Percentiles rank a stretch among this genome's conserved stretches.
phyloP scores from a whole-genome alignment of 1,140 invertebrate species.

The Drosophila carrolli region DNA sequence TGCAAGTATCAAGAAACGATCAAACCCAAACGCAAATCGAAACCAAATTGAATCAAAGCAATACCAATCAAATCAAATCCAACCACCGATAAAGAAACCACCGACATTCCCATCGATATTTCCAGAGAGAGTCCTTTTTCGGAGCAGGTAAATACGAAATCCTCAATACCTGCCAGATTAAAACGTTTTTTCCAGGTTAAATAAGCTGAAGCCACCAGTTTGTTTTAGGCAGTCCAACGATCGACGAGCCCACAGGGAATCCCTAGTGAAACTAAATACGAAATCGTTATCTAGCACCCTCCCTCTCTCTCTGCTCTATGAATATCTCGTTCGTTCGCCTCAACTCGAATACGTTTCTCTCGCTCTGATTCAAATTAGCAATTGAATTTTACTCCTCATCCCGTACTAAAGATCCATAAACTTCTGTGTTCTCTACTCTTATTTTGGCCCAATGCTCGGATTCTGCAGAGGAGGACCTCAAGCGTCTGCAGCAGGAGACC shows the following conservation, averaged over 20 bases:
- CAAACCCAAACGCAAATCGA: slow-evolving; percentile 11
- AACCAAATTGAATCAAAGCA: slow-evolving; percentile 15
- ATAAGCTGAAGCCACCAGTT: neutral
- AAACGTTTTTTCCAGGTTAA: slow-evolving; percentile 37
- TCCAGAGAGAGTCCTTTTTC: slow-evolving; percentile 18
- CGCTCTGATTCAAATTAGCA: slow-evolving; percentile 25
- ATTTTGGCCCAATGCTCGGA: slow-evolving; percentile 44
- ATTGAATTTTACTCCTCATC: neutral
- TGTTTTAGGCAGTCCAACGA: neutral
- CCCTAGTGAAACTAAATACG: neutral
- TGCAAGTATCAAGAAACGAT: slow-evolving; percentile 21
- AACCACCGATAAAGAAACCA: slow-evolving; percentile 28
- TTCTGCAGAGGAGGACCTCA: slow-evolving; percentile 94
- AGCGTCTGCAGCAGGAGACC: slow-evolving; percentile 90
- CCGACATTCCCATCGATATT: slow-evolving; percentile 23
- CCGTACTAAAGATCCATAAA: slow-evolving; percentile 36
- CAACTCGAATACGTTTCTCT: slow-evolving; percentile 33
- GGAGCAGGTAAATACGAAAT: slow-evolving; percentile 68
- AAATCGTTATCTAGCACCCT: neutral
- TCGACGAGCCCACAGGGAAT: neutral
- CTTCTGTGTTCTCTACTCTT: slow-evolving; percentile 60
- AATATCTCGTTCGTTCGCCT: slow-evolving; percentile 2
- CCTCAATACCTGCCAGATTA: slow-evolving; percentile 42
- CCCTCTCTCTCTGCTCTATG: slow-evolving; percentile 7
- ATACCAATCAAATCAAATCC: slow-evolving; percentile 18